A percentile compares a stretch with the other conserved stretches of the same genome.
Conservation (phyloP, 2,113 vertebrate genomes). For the Cryptoleucopteryx plumbea region DNA sequence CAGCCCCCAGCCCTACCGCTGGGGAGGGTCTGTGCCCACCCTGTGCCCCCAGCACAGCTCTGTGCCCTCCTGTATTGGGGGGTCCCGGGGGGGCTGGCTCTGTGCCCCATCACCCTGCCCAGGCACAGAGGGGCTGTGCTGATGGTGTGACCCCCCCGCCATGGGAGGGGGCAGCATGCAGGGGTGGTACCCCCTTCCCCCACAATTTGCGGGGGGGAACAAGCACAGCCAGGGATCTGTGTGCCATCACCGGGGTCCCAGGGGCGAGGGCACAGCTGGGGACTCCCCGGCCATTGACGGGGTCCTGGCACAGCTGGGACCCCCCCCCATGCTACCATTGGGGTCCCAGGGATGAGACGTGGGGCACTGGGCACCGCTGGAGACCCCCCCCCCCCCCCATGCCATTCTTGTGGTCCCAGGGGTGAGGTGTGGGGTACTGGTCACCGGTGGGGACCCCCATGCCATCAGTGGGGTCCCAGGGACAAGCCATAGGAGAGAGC, state of each 20-base stretch:
- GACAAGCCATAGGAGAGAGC: fast-evolving
- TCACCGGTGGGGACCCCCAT: neutral
- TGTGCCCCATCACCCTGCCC: neutral
- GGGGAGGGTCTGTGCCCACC: neutral
- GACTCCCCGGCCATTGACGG: fast-evolving
- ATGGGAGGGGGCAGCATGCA: neutral
- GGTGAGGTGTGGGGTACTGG: no score
- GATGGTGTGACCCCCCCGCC: neutral
- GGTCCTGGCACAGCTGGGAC: neutral
- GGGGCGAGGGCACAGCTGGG: neutral
- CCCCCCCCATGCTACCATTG: fast-evolving
- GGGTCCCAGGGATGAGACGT: no score
- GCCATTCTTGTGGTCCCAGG: no score
- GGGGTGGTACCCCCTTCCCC: neutral
- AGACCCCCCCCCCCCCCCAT: no score
- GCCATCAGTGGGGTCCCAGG: neutral
- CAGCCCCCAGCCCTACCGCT: neutral
- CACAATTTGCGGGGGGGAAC: no score
- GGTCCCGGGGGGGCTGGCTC: neutral
- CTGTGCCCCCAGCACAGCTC: neutral
- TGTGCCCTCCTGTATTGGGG: no score
- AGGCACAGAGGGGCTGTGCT: neutral
- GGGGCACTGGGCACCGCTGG: neutral
- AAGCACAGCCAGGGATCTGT: neutral
- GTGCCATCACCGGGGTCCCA: fast-evolving